Conservation (phyloP, 2,113 vertebrate species). For the Strigops habroptila region DNA sequence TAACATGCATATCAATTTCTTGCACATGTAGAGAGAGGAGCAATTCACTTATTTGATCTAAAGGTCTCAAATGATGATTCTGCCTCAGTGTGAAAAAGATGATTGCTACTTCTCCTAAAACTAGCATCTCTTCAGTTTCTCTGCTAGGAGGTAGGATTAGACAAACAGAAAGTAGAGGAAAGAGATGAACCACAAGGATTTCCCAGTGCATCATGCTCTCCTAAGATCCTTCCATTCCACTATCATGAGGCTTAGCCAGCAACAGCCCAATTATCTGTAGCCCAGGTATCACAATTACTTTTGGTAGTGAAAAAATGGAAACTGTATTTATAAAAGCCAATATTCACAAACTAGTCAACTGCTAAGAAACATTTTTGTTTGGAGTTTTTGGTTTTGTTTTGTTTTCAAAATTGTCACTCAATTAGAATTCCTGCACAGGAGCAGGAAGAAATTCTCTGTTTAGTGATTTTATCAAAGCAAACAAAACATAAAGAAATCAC, state of each 20-base stretch:
- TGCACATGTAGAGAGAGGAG: background rate
- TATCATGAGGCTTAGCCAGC: background rate
- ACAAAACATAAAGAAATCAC: background rate
- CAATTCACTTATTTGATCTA: background rate
- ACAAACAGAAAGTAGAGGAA: background rate
- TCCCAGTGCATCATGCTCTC: background rate
- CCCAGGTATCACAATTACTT: background rate
- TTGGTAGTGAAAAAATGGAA: background rate
- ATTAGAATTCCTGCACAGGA: background rate
- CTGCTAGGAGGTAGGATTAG: background rate
- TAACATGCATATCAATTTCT: background rate
- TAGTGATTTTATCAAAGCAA: background rate
- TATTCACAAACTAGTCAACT: background rate
- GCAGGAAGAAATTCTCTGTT: background rate
- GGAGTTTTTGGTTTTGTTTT: background rate
- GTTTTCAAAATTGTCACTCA: background rate
- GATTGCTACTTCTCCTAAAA: background rate
- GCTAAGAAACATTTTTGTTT: background rate
- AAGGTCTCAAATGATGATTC: background rate
- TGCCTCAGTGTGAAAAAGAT: background rate
- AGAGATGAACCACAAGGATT: background rate
- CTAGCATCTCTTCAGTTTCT: background rate
- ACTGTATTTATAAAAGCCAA: background rate
- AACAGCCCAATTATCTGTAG: background rate
- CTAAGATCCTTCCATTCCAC: background rate